Percentiles rank a stretch among this genome's conserved stretches.
Evolutionary conservation across 2,113 vertebrate genomes (phyloP).

Genomic region (Mustela lutreola): DNA sequence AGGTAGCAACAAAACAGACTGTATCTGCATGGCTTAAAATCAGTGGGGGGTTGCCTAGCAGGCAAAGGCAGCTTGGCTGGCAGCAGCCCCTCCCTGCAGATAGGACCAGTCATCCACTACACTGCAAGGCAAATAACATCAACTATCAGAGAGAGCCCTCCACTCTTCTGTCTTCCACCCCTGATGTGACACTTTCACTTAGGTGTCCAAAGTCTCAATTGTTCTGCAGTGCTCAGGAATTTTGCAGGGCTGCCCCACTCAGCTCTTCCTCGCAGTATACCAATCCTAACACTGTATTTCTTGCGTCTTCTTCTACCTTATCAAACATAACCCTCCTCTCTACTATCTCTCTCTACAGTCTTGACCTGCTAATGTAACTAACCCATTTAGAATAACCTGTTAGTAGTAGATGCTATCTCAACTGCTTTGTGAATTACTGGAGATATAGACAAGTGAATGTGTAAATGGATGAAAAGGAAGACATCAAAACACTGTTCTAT

Average conservation of each 20-base stretch:
- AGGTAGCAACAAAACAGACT: constrained; percentile 25
- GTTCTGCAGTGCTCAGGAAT: neutral
- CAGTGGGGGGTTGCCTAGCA: neutral
- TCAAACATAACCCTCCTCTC: neutral
- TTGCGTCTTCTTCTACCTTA: neutral
- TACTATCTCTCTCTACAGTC: neutral
- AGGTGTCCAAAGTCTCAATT: neutral
- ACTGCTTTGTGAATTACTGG: neutral
- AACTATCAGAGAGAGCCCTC: neutral
- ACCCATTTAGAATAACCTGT: neutral
- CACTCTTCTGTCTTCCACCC: neutral
- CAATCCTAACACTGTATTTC: neutral
- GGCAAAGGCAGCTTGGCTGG: neutral
- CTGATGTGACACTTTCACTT: neutral
- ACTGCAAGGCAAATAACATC: neutral
- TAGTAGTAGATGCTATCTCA: neutral
- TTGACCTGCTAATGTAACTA: neutral
- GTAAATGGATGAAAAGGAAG: neutral
- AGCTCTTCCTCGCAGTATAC: neutral
- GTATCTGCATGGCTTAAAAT: constrained; percentile 36
- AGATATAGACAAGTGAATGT: neutral
- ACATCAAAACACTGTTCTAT: neutral
- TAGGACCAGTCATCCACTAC: neutral
- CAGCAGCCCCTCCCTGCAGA: neutral
- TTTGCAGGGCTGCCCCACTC: neutral